Evolutionary conservation across 64 coral and sea anemone species (phyloP).

Genomic region (Exaiptasia diaphana): DNA sequence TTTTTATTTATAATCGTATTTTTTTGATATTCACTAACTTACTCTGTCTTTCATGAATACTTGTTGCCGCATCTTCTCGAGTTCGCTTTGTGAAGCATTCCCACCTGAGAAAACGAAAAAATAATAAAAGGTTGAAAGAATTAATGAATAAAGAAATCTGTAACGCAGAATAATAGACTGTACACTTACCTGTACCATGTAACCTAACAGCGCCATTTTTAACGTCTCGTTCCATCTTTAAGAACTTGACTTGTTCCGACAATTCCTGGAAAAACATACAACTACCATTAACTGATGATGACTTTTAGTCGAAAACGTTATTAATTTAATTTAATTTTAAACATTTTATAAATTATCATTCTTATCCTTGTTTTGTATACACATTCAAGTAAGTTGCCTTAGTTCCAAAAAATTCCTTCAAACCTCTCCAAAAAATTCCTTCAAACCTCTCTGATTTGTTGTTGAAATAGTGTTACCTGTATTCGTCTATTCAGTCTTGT

Average conservation of each 20-base stretch:
- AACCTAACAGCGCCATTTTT: slow-evolving; percentile 58
- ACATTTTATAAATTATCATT: too few relatives aligned
- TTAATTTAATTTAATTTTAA: too few relatives aligned
- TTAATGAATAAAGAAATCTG: neutral
- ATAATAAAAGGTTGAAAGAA: neutral
- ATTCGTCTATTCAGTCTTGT: slow-evolving; percentile 77
- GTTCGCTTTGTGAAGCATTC: slow-evolving; percentile 50
- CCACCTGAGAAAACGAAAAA: neutral
- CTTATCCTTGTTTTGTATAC: too few relatives aligned
- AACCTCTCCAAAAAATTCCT: too few relatives aligned
- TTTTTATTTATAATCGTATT: neutral
- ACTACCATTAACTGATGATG: neutral
- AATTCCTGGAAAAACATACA: slow-evolving; percentile 56
- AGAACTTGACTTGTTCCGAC: slow-evolving; percentile 77
- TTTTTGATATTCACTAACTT: neutral
- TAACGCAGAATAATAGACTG: neutral
- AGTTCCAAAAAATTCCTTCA: too few relatives aligned
- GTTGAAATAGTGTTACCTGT: too few relatives aligned
- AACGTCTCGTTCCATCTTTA: slow-evolving; percentile 86
- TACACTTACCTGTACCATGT: slow-evolving; percentile 34
- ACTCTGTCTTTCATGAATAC: slow-evolving; percentile 80
- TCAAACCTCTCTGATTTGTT: too few relatives aligned
- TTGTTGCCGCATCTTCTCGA: slow-evolving; percentile 76
- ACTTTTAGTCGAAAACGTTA: too few relatives aligned
- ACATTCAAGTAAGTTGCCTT: too few relatives aligned